phyloP scores from a whole-genome alignment of 2,888 invertebrate species.

The Amblyteles armatorius region DNA sequence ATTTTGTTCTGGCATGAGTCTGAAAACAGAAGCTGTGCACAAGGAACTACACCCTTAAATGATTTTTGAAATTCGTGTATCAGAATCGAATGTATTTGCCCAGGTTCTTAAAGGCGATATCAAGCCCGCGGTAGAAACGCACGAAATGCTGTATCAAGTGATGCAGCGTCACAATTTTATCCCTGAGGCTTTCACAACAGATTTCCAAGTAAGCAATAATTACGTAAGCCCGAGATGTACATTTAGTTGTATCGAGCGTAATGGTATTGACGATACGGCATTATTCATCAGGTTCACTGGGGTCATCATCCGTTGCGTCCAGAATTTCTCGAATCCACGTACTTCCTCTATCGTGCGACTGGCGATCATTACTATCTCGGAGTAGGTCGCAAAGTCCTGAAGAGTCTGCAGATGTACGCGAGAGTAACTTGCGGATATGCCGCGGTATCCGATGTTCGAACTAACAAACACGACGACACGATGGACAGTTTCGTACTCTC shows the following conservation, averaged over 20 bases:
- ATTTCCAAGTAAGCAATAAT: conserved; percentile 90
- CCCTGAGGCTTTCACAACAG: conserved; percentile 99
- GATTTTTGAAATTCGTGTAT: too few species aligned
- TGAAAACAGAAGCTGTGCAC: too few species aligned
- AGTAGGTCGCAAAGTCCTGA: conserved; percentile 95
- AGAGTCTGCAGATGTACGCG: conserved; percentile 95
- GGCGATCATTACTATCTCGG: conserved; percentile 97
- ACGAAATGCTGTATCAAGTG: conserved; percentile 99
- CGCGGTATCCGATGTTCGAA: conserved; percentile 97
- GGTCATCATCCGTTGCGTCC: conserved; percentile 98
- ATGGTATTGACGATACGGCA: not conserved
- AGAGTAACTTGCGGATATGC: conserved; percentile 99
- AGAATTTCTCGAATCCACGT: conserved; percentile 99
- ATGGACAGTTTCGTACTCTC: conserved; percentile 99
- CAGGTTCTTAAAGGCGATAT: conserved; percentile 94
- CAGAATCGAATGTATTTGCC: conserved; percentile 77
- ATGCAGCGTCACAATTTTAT: conserved; percentile 99
- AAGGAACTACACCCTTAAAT: too few species aligned
- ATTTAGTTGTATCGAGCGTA: not conserved
- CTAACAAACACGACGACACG: conserved; percentile 95
- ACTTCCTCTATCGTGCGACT: conserved; percentile 98
- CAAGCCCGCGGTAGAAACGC: conserved; percentile 98
- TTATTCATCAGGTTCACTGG: conserved; percentile 93
- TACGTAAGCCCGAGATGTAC: not conserved
- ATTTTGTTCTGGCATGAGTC: too few species aligned